Evolutionary conservation across 2,797 vertebrate genomes (phyloP).

Genomic region (Meriones psammophilus): DNA sequence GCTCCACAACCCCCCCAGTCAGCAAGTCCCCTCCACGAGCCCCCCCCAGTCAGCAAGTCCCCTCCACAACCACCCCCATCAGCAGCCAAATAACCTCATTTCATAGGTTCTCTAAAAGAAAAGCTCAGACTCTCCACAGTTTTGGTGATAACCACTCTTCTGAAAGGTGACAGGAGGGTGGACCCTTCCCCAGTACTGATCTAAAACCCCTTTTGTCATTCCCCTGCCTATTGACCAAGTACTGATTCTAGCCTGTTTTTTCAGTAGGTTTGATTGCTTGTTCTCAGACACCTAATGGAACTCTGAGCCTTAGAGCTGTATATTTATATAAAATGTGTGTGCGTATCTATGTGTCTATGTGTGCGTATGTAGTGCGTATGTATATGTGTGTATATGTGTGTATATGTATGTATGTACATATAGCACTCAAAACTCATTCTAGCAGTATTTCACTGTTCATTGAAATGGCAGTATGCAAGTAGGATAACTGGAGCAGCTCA

Average conservation of each 20-base stretch:
- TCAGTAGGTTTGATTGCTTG: not conserved
- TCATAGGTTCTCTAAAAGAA: not conserved
- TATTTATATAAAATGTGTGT: not conserved
- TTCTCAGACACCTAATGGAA: not conserved
- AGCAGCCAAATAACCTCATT: not conserved
- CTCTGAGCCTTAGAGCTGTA: not conserved
- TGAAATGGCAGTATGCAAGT: not conserved
- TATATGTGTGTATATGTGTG: not conserved
- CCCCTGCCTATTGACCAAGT: not conserved
- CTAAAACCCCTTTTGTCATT: not conserved
- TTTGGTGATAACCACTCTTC: not conserved
- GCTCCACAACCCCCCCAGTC: not conserved
- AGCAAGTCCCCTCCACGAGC: not conserved
- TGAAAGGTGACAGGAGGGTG: not conserved
- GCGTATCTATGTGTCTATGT: not conserved
- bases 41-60: too few species aligned
- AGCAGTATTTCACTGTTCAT: not conserved
- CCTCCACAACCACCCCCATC: not conserved
- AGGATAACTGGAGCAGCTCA: not conserved
- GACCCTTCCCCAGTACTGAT: not conserved
- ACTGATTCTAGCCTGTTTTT: not conserved
- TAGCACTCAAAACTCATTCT: not conserved
- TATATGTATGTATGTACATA: not conserved
- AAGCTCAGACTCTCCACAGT: not conserved
- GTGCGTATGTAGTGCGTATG: not conserved